A percentile compares a stretch with the other conserved stretches of the same genome.
Conservation (phyloP, 2,113 vertebrate genomes). For the Austrofundulus limnaeus region DNA sequence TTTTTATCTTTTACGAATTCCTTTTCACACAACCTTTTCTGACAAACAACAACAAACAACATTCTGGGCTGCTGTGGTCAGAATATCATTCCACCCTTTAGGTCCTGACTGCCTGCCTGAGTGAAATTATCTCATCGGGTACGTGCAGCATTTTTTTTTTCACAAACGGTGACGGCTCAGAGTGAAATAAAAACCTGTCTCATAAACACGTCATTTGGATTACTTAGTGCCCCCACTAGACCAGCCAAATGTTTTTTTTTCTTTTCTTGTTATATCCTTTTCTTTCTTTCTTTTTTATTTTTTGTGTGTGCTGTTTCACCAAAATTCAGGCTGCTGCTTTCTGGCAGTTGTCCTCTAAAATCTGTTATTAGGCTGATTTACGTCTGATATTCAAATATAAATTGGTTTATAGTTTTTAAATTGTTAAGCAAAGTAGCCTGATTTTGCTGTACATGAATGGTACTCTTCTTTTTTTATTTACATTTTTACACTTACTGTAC, state of each 20-base stretch:
- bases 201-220: constrained; percentile 33
- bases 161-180: constrained; percentile 54
- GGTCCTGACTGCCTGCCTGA: constrained; percentile 5
- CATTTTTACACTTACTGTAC: not conserved
- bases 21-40: constrained; percentile 13
- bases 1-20: constrained; percentile 27
- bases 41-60: constrained; percentile 14
- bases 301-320: constrained; percentile 13
- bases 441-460: not conserved
- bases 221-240: constrained; percentile 20
- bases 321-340: constrained; percentile 10
- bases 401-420: not conserved
- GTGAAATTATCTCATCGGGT: constrained; percentile 43
- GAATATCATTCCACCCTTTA: constrained; percentile 21
- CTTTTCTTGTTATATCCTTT: constrained; percentile 2
- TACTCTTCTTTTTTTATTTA: not conserved
- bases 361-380: constrained; percentile 9
- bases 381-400: constrained; percentile 1
- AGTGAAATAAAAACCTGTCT: constrained; percentile 56
- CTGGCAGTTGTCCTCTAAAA: not conserved
- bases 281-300: constrained; percentile 10
- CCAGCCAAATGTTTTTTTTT: constrained; percentile 12
- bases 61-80: constrained; percentile 19
- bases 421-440: not conserved
- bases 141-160: constrained; percentile 55